A percentile compares a stretch with the other conserved stretches of the same genome.
phyloP scores from a whole-genome alignment of 64 coral and sea anemone species.

The Astreopora myriophthalma region DNA sequence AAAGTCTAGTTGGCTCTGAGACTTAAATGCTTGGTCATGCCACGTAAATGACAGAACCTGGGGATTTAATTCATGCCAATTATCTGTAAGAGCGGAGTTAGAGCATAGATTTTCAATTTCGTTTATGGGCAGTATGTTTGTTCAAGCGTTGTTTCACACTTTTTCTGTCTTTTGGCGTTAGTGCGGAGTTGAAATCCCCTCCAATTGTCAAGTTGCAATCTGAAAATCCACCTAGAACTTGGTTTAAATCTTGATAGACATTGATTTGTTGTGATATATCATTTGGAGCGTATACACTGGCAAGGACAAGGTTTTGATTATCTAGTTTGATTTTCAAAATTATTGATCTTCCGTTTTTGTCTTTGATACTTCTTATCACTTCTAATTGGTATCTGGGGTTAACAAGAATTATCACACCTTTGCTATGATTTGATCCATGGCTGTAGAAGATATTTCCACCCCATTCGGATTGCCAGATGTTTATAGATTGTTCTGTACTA shows the following conservation, averaged over 20 bases:
- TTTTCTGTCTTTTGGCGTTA: conserved; percentile 32
- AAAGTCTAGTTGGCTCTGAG: background rate
- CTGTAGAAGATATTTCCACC: conserved; percentile 31
- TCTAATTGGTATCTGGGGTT: background rate
- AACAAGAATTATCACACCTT: conserved; percentile 38
- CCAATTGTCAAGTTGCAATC: background rate
- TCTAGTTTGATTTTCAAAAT: background rate
- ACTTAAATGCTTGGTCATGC: conserved; percentile 1
- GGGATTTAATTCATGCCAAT: background rate
- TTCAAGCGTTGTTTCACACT: conserved; percentile 2
- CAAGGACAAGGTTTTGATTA: background rate
- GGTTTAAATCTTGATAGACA: conserved; percentile 9
- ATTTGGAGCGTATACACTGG: conserved; percentile 25
- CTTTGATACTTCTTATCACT: background rate
- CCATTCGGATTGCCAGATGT: conserved; percentile 20
- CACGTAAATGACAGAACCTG: background rate
- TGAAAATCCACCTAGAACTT: background rate
- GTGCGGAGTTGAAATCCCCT: conserved; percentile 17
- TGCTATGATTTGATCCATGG: conserved; percentile 42
- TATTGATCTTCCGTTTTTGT: conserved; percentile 30
- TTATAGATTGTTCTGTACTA: background rate
- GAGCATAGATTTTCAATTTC: background rate
- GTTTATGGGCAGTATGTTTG: background rate
- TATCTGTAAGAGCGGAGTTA: background rate
- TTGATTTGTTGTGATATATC: background rate